Evolutionary conservation across 2,888 invertebrate species (phyloP).

Genomic region (Melitaea athalia): DNA sequence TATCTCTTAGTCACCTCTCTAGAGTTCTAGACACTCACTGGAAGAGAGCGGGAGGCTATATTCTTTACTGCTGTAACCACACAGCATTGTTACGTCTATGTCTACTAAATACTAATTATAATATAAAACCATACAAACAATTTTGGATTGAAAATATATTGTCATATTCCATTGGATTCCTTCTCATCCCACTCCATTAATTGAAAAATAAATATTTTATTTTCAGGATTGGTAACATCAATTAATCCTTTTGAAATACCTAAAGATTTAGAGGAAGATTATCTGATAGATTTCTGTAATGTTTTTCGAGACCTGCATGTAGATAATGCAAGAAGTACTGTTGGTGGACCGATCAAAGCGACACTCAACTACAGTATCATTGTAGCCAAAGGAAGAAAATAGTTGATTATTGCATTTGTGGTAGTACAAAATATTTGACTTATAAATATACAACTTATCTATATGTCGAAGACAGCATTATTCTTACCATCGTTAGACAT

Average conservation of each 20-base stretch:
- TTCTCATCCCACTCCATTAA: no score
- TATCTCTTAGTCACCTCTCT: no score
- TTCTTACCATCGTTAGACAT: no score
- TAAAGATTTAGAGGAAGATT: constrained; percentile 48
- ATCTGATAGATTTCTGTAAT: constrained; percentile 72
- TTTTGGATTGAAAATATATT: not conserved
- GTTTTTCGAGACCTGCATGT: constrained; percentile 72
- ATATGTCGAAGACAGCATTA: no score
- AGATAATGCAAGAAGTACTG: constrained; percentile 62
- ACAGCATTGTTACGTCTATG: not conserved
- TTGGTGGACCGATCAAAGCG: constrained; percentile 56
- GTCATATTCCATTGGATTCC: not conserved
- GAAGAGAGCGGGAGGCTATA: no score
- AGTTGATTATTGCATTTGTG: constrained; percentile 10
- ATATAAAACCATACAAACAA: not conserved
- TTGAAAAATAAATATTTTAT: not conserved
- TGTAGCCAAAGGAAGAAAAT: constrained; percentile 44
- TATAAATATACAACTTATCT: no score
- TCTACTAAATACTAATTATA: no score
- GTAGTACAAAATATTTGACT: not conserved
- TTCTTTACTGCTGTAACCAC: no score
- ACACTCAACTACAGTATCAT: constrained; percentile 44
- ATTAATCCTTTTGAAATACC: constrained; percentile 56
- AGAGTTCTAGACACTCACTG: no score
- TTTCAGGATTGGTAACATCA: constrained; percentile 84